Percentiles rank a stretch among this genome's conserved stretches.
Conservation (phyloP, 2,888 invertebrate genomes). For the Electrophaes corylata region DNA sequence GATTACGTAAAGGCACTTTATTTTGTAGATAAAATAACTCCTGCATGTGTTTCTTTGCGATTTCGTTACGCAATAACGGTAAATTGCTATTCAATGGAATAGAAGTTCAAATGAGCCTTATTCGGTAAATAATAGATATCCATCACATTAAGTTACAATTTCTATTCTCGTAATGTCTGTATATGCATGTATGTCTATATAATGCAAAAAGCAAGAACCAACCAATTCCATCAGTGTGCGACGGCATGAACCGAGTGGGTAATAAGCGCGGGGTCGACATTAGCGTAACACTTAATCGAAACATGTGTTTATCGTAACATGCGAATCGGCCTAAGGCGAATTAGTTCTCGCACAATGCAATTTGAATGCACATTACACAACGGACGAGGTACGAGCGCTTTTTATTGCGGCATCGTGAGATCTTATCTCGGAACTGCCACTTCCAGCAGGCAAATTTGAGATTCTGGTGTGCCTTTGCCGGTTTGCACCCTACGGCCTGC, state of each 20-base stretch:
- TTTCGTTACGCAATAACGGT: neutral
- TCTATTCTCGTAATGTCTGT: conserved; percentile 40
- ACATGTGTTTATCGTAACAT: conserved; percentile 83
- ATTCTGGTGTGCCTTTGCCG: conserved; percentile 57
- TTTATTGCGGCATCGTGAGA: conserved; percentile 84
- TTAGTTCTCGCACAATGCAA: conserved; percentile 85
- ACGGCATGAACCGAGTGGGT: conserved; percentile 54
- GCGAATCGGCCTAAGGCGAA: conserved; percentile 83
- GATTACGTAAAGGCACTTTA: conserved; percentile 23
- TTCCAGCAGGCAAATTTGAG: conserved; percentile 84
- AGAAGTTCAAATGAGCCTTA: conserved; percentile 31
- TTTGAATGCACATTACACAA: conserved; percentile 85
- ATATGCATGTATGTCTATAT: too few species aligned
- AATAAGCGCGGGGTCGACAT: conserved; percentile 61
- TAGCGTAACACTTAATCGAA: conserved; percentile 77
- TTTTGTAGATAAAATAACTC: neutral
- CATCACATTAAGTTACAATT: conserved; percentile 37
- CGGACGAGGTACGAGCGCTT: conserved; percentile 82
- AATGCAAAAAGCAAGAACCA: conserved; percentile 34
- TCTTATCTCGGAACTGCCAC: conserved; percentile 84
- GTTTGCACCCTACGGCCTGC: conserved; percentile 64
- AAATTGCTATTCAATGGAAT: conserved; percentile 22
- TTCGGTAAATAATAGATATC: conserved; percentile 30
- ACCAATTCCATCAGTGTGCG: conserved; percentile 48
- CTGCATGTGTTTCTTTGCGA: neutral